phyloP scores from a whole-genome alignment of 2,797 vertebrate genomes.

The Galagoides demidoff region DNA sequence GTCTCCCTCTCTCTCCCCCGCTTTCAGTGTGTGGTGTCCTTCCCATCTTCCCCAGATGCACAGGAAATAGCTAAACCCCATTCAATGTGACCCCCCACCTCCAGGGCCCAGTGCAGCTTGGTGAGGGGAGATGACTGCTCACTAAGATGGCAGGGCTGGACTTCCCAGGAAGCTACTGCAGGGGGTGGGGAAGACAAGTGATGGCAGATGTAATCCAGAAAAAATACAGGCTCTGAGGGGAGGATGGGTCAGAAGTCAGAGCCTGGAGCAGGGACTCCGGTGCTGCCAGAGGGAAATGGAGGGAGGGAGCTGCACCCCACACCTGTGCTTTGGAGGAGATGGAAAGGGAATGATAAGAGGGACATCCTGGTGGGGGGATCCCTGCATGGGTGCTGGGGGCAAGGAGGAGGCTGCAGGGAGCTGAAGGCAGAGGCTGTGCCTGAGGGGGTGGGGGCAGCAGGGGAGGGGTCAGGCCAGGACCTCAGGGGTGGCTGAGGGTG shows the following conservation, averaged over 20 bases:
- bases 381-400: not conserved
- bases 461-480: not conserved
- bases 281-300: accelerated
- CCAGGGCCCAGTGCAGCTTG: accelerated
- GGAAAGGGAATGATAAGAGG: not conserved
- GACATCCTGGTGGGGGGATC: not conserved
- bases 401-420: not conserved
- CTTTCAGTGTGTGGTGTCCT: not conserved
- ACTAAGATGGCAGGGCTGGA: not conserved
- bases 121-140: not conserved
- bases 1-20: too few species aligned
- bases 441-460: not conserved
- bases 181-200: accelerated
- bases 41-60: too few species aligned
- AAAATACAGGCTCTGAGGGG: too few species aligned
- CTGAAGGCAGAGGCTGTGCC: not conserved
- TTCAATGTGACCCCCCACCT: accelerated
- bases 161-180: accelerated
- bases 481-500: not conserved
- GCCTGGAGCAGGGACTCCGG: not conserved
- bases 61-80: not conserved
- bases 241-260: too few species aligned
- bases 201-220: not conserved
- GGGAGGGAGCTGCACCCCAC: not conserved
- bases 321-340: not conserved